Evolutionary conservation across 2,797 vertebrate species (phyloP), one percentile per base, ranked within the genome.

Genomic region (Pangasius mekongensis): DNA sequence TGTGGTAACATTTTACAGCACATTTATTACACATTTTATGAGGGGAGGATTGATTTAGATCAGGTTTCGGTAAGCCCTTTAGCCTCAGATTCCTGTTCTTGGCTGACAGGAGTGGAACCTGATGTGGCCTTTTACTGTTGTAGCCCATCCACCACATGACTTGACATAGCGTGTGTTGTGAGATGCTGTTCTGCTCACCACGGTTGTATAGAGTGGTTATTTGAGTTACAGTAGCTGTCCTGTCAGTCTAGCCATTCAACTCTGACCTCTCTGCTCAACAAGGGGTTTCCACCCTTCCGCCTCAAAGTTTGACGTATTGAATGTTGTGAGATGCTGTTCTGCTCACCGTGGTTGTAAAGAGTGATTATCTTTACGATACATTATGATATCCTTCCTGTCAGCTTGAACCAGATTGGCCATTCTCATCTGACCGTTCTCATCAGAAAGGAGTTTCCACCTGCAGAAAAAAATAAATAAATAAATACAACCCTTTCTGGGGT

Each of bases 21-120:
- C 1, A 2, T 76, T 49, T 49, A 67, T 49, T 83, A 20, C 30
- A 87, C 67, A 33, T 64, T 87, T 83, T 49, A 76, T 49, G 39
- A 67, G 9, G 62, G 54, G n/a, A 33, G n/a, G 27, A 52, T 84
- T 22, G 43, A 52, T 13, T 24, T 49, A 5, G 47, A 69, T 49
- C 62, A 52, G 64, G n/a, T 30, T 33, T 18, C 7, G 0, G 22
- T 30, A 10, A 47, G 24, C 39, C 39, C 13, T 6, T 27, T 64
- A 9, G 58, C 24, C 18, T 83, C 13, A 4, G 24, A 82, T 83
- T 66, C 5, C 39, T 66, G 39, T 13, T 33, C 6, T 56, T 80
- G 52, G 52, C 30, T 80, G n/a, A 56, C 52, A 56, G 49, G 5
- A 43, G 56, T 60, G 33, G 78, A 56, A 33, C 52, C 8, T 3